A percentile compares a stretch with the other conserved stretches of the same genome.
These are phyloP conservation scores for Buathra laborator DNA, from an alignment of 2,888 invertebrate genomes.

Conservation along the genomic window DNA sequence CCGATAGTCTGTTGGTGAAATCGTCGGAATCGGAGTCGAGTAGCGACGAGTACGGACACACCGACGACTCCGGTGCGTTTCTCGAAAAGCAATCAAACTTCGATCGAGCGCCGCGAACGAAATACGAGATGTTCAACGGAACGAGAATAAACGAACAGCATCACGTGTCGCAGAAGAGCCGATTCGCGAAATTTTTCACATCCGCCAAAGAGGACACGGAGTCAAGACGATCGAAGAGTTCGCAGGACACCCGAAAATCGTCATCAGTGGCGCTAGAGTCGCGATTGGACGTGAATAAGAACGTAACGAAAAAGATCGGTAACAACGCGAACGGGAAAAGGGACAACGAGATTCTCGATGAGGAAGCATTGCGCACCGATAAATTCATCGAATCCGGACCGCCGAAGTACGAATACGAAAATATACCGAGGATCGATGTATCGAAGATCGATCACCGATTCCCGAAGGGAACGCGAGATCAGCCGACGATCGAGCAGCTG, in stretches of 20 bases:
- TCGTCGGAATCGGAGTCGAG: slow-evolving; percentile 84
- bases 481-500: slow-evolving; percentile 82
- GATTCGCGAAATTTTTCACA: slow-evolving; percentile 81
- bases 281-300: slow-evolving; percentile 82
- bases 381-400: slow-evolving; percentile 69
- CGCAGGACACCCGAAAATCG: slow-evolving; percentile 81
- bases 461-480: slow-evolving; percentile 58
- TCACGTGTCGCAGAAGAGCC: slow-evolving; percentile 74
- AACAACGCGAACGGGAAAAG: slow-evolving; percentile 62
- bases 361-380: slow-evolving; percentile 37
- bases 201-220: slow-evolving; percentile 71
- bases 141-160: slow-evolving; percentile 59
- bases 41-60: slow-evolving; percentile 87
- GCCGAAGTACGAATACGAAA: slow-evolving; percentile 83
- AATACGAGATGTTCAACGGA: slow-evolving; percentile 71
- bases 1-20: slow-evolving; percentile 84
- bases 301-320: slow-evolving; percentile 75
- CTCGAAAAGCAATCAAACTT: slow-evolving; percentile 85
- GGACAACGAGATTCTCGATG: slow-evolving; percentile 48
- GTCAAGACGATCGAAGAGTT: slow-evolving; percentile 63
- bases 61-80: slow-evolving; percentile 83
- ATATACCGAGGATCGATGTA: slow-evolving; percentile 83
- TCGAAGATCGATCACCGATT: slow-evolving; percentile 78
- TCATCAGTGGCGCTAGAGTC: slow-evolving; percentile 75
- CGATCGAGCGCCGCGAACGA: slow-evolving; percentile 72